These are phyloP conservation scores for Megalopta genalis DNA, from an alignment of 1,140 invertebrate genomes.

Conservation along the genomic window DNA sequence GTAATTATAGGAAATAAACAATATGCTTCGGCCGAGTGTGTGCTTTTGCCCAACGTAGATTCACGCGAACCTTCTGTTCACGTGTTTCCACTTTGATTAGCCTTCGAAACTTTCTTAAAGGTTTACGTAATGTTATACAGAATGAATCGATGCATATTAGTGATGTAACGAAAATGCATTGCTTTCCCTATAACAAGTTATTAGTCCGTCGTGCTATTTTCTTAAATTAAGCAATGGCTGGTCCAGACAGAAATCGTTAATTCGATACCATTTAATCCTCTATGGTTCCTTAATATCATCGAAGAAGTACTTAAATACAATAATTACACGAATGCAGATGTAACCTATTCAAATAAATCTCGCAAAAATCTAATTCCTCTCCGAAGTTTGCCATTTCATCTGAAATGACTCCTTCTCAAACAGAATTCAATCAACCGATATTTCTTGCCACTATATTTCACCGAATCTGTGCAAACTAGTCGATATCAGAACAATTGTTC, in stretches of 20 bases:
- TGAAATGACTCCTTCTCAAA: background rate
- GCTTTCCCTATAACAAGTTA: background rate
- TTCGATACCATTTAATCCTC: background rate
- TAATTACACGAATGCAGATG: background rate
- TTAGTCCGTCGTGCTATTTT: background rate
- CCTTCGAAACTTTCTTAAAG: background rate
- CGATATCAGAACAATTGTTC: background rate
- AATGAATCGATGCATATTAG: background rate
- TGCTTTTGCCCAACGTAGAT: background rate
- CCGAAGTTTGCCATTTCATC: background rate
- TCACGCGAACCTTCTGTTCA: background rate
- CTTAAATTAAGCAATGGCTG: background rate
- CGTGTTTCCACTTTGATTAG: background rate
- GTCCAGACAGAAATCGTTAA: background rate
- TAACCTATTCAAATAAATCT: background rate
- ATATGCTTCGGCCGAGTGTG: background rate
- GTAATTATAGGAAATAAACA: background rate
- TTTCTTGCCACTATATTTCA: background rate
- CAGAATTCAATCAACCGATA: background rate
- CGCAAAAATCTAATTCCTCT: too few relatives aligned
- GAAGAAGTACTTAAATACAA: background rate
- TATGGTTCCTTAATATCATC: background rate
- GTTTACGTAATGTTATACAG: background rate
- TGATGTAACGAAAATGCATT: background rate
- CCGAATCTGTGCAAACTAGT: background rate